Evolutionary conservation across 2,797 vertebrate species (phyloP).

Genomic region (Morelia viridis): DNA sequence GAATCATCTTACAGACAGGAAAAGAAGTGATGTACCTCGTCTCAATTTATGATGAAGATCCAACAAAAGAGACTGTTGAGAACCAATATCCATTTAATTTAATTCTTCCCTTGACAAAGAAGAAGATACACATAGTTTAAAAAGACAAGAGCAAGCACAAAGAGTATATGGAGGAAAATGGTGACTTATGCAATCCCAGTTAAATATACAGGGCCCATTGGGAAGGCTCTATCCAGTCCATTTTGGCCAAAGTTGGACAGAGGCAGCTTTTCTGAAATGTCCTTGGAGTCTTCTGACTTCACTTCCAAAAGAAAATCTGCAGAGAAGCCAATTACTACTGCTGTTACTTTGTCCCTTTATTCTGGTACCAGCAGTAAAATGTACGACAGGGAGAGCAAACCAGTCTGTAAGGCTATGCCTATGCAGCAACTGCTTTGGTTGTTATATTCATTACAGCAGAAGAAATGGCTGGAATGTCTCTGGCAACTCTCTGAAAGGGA

Average conservation of each 20-base stretch:
- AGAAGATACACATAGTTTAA: constrained; percentile 52
- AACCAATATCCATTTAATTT: constrained; percentile 71
- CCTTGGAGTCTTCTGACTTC: constrained; percentile 35
- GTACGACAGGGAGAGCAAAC: constrained; percentile 48
- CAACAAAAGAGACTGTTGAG: constrained; percentile 50
- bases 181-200: constrained; percentile 54
- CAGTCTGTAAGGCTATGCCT: constrained; percentile 71
- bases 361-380: constrained; percentile 52
- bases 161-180: constrained; percentile 44
- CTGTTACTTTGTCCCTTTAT: constrained; percentile 52
- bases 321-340: constrained; percentile 33
- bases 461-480: constrained; percentile 81
- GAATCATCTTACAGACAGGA: not conserved
- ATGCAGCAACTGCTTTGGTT: constrained; percentile 61
- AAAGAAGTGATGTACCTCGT: not conserved
- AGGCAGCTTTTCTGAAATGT: constrained; percentile 43
- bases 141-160: constrained; percentile 55
- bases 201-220: constrained; percentile 45
- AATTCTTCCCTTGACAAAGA: constrained; percentile 64
- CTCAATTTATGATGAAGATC: constrained; percentile 17
- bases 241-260: constrained; percentile 29
- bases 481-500: constrained; percentile 89
- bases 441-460: constrained; percentile 78
- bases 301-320: constrained; percentile 47
- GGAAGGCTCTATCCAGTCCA: constrained; percentile 47